Evolutionary conservation across 2,888 invertebrate genomes (phyloP), one percentile per base, ranked within the genome.

Genomic region (Athetis lepigone): DNA sequence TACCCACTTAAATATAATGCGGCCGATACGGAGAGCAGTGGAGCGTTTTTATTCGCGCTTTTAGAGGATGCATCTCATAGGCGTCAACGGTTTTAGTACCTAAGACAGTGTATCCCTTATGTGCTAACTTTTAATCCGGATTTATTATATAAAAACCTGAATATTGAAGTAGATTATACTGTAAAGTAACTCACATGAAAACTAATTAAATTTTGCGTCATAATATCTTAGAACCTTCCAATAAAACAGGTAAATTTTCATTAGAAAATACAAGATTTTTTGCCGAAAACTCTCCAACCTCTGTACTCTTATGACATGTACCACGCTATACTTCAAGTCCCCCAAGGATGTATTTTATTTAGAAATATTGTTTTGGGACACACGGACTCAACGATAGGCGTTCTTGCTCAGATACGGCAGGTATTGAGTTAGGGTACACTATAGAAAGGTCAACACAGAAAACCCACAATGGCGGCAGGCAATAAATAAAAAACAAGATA

Each of bases 1-100:
- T 93, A 92, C 91, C 91, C 92, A 92, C 92, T 93, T 93, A 91
- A 91, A 92, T 91, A 92, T 94, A 92, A 93, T 91, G 91, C 88
- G 87, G 87, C 85, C 85, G 91, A 91, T 93, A 92, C 90, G 83
- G 83, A 83, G 88, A 84, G 76, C 85, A 86, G 86, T 89, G 85
- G 82, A 84, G 85, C 85, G 87, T 88, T 92, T 90, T 89, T 88
- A 88, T 89, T 85, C 80, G 80, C 79, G 54, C 55, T 70, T 66
- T 61, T 42, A 29, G 65, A 51, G 46, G 59, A 29, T 67, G 4
- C 56, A 80, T 81, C 75, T 63, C 37, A 74, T 16, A 61, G 67
- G 84, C 64, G 68, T 16, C 23, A 27, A 78, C 80, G 81, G 5
- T 9, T 39, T 56, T 18, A 6, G 25, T 25, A 25, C 25, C 25